Conservation (phyloP, 2,113 vertebrate genomes). For the Sinocyclocheilus maitianheensis region DNA sequence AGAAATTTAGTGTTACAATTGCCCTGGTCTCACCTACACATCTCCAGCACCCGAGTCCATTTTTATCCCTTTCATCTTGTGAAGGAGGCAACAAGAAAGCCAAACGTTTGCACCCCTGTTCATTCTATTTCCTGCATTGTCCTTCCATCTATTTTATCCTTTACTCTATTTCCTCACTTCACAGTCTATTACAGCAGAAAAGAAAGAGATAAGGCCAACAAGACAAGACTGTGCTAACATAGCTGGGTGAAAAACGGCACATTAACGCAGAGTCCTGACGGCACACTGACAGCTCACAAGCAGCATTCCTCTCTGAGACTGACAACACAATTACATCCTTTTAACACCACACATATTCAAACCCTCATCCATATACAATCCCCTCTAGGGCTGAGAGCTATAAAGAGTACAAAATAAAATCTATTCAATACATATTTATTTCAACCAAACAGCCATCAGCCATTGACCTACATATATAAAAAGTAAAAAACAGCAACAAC, state of each 20-base stretch:
- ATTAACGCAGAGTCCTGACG: slow-evolving; percentile 25
- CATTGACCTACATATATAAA: slow-evolving; percentile 2
- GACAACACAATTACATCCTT: slow-evolving; percentile 54
- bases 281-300: no score
- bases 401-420: neutral
- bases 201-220: neutral
- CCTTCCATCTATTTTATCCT: neutral
- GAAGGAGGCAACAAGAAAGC: neutral
- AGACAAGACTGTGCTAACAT: neutral
- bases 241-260: neutral
- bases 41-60: neutral
- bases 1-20: neutral
- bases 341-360: slow-evolving; percentile 43
- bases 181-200: neutral
- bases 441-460: neutral
- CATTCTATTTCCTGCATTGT: neutral
- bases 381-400: neutral
- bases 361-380: neutral
- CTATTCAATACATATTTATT: neutral
- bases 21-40: neutral
- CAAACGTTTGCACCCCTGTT: neutral
- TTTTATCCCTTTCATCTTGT: slow-evolving; percentile 4
- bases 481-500: neutral
- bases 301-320: no score
- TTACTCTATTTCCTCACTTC: neutral